Evolutionary conservation across 2,797 vertebrate genomes (phyloP).

Genomic region (Perodicticus potto): DNA sequence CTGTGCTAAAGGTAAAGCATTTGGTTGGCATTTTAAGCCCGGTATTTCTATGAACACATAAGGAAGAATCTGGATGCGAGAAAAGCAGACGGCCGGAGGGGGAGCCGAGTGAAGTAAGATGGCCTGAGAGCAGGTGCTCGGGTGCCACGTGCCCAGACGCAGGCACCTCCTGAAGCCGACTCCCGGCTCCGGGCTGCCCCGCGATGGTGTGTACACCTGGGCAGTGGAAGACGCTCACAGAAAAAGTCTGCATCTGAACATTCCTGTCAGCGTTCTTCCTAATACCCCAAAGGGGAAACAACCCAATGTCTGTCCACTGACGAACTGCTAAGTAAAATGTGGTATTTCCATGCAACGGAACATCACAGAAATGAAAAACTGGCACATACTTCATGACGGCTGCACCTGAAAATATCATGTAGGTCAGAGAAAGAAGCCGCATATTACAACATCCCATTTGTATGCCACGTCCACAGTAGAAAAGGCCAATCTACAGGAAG

Average conservation of each 20-base stretch:
- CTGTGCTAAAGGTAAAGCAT: not conserved
- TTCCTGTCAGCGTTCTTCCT: not conserved
- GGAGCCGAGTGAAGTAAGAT: not conserved
- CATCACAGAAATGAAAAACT: not conserved
- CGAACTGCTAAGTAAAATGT: not conserved
- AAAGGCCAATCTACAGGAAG: not conserved
- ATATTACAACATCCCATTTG: not conserved
- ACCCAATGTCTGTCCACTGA: not conserved
- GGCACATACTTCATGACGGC: not conserved
- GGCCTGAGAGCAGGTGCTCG: not conserved
- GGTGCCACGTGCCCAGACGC: no score
- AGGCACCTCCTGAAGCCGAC: not conserved
- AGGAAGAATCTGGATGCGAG: not conserved
- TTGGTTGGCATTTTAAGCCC: not conserved
- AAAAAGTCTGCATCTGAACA: not conserved
- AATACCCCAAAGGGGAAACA: not conserved
- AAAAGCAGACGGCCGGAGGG: not conserved
- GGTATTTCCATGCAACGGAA: not conserved
- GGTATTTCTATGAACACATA: not conserved
- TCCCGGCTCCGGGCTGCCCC: not conserved
- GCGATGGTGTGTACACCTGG: not conserved
- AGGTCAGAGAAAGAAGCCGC: not conserved
- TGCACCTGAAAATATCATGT: constrained; percentile 1
- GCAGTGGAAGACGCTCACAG: not conserved
- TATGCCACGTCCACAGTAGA: not conserved